These are phyloP conservation scores for Pogonocichla stellata DNA, from an alignment of 2,113 vertebrate species.

Conservation along the genomic window DNA sequence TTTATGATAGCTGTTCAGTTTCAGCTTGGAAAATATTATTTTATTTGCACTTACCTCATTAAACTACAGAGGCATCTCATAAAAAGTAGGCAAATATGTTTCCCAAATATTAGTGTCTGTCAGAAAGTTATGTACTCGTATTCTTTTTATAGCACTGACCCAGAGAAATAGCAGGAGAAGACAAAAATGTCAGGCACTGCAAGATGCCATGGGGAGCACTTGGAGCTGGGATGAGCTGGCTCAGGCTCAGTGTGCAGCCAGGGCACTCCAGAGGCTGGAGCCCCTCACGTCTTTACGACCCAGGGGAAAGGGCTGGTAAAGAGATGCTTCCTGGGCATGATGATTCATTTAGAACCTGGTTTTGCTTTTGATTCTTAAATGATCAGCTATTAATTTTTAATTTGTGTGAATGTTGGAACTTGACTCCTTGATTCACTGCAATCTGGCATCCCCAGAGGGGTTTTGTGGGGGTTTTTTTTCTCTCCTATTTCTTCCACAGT, in stretches of 20 bases:
- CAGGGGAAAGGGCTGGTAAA: neutral
- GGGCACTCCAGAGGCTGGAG: neutral
- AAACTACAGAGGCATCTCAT: neutral
- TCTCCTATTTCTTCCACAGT: neutral
- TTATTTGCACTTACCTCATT: neutral
- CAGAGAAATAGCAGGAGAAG: neutral
- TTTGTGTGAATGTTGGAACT: neutral
- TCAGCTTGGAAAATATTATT: neutral
- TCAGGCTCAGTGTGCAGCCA: neutral
- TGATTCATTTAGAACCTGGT: neutral
- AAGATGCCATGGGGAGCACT: neutral
- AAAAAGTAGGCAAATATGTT: neutral
- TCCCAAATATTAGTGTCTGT: neutral
- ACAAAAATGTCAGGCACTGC: neutral
- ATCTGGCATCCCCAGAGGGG: neutral
- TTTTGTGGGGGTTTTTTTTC: neutral
- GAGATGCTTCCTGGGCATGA: neutral
- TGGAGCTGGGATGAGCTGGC: fast-evolving
- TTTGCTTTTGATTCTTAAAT: neutral
- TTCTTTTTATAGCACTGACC: neutral
- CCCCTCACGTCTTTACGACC: fast-evolving
- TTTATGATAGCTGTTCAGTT: neutral
- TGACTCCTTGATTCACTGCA: neutral
- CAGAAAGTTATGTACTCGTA: neutral
- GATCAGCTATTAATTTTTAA: conserved; percentile 9